Base-by-base conservation (phyloP, 2,113 vertebrate genomes). In the Callionymus lyra region DNA sequence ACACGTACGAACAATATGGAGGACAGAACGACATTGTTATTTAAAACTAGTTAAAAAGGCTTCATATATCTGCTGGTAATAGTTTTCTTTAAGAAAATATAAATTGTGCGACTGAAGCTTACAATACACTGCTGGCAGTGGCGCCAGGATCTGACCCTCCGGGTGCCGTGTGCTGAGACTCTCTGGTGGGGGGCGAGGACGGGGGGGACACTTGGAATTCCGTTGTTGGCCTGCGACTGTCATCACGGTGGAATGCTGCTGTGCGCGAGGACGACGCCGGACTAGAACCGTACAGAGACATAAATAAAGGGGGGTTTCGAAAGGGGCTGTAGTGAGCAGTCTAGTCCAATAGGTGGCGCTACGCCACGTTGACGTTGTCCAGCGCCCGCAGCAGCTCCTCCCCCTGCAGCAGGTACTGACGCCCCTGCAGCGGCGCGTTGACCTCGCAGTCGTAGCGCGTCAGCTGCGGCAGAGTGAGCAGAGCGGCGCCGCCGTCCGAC, bases 361-460 rank as follows among this genome's bases (percentile, higher is more conserved):
- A 65, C 70, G 68, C 46, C 21, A 32, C 91, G 82, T 88, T 98
- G 77, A 91, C 84, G 84, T 97, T 93, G 92, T 97, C 92, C 84
- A 95, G 84, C 57, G 91, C 92, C 64, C 80, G 84, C 76, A 94
- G 84, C 59, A 98, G 85, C 66, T 98, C 95, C 87, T 97, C 93
- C 11, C 93, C 92, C 77, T 94, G 93, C 57, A 97, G 85, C 72
- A 98, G 85, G 82, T 87, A 91, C 82, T 91, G 88, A 64, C 88
- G 90, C 50, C 85, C 91, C 82, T 89, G 89, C 54, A 97, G 50
- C 55, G 93, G 93, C 50, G 89, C 91, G 6, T 96, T 97, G 56
- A 98, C 93, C 84, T 99, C 93, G 41, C 93, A 96, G 81, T 97
- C 95, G 0, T 97, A 90, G 74, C 88, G 87, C 16, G 91, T 95